Evolutionary conservation across 2,113 vertebrate genomes (phyloP), one percentile per base, ranked within the genome.

Genomic region (Plectropomus leopardus): DNA sequence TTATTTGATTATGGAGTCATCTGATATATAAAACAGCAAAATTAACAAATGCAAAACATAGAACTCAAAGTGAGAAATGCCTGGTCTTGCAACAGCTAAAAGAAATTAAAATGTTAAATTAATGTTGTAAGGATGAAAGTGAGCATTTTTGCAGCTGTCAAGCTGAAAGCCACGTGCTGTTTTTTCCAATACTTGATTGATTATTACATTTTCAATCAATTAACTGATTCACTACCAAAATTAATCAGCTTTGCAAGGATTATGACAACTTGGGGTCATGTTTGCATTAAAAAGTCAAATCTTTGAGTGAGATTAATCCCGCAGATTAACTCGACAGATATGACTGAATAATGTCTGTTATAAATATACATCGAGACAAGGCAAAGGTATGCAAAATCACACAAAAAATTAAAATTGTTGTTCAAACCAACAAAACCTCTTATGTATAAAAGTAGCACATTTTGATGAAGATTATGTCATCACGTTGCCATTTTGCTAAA

Each of bases 211-310:
- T 30, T 54, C 1, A 23, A 66, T 73, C 53, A 14, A 16, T 51
- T 2, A 8, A 16, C 14, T 48, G 21, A 67, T 19, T 0, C n/a
- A 36, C 19, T 19, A 5, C 36, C 42, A 45, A 2, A 28, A 72
- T 76, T 19, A 72, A 4, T 64, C 17, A 42, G 36, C 10, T 48
- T 47, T 23, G 26, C n/a, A n/a, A n/a, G 36, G 71, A 74, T 82
- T 70, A 77, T 61, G 50, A 30, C 24, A 51, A 45, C 0, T 54
- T 77, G 32, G 14, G 50, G 48, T 68, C 32, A 42, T 17, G 32
- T 54, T 64, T 73, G 60, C 60, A 72, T 72, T 68, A 71, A 76
- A 51, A 83, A 61, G 19, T 74, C 30, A 50, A 36, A 24, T 4
- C 16, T 72, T 60, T 66, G 16, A 53, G 1, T 44, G 34, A 53